phyloP scores from a whole-genome alignment of 1,140 invertebrate species.

The Lepidostoma basale region DNA sequence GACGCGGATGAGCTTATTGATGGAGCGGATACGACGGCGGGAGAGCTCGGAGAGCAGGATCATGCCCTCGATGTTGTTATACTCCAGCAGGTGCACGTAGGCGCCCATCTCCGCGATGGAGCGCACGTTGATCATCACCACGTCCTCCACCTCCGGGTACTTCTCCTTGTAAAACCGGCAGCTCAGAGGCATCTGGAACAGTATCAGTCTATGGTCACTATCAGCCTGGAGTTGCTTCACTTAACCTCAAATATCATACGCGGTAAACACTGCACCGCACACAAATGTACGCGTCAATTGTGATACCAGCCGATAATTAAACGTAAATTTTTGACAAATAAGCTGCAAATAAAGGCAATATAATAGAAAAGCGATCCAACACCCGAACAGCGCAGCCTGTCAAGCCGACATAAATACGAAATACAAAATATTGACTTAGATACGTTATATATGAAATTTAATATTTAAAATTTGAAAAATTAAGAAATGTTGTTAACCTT shows the following conservation, averaged over 20 bases:
- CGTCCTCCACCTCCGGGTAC: constrained; percentile 98
- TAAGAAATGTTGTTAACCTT: too few species aligned
- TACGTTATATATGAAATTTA: too few species aligned
- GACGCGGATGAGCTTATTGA: constrained; percentile 98
- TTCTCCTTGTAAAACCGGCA: constrained; percentile 98
- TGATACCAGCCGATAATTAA: too few species aligned
- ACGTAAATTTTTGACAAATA: too few species aligned
- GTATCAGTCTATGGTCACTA: not conserved
- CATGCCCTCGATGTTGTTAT: constrained; percentile 99
- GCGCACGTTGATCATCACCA: constrained; percentile 98
- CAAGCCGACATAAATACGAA: too few species aligned
- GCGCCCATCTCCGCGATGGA: constrained; percentile 99
- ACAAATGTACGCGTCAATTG: not conserved
- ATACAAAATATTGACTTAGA: too few species aligned
- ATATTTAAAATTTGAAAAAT: not conserved
- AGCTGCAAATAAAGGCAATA: not conserved
- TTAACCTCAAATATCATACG: constrained; percentile 2
- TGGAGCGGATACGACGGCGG: constrained; percentile 96
- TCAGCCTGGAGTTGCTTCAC: not conserved
- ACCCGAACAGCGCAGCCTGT: constrained; percentile 4
- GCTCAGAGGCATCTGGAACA: constrained; percentile 84
- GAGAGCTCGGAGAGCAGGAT: constrained; percentile 95
- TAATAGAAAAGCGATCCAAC: too few species aligned
- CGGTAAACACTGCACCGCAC: not conserved
- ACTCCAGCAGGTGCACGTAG: constrained; percentile 97